Base-by-base conservation (phyloP, 37 sponge, comb jelly and placozoan species). In the Tethya wilhelma region DNA sequence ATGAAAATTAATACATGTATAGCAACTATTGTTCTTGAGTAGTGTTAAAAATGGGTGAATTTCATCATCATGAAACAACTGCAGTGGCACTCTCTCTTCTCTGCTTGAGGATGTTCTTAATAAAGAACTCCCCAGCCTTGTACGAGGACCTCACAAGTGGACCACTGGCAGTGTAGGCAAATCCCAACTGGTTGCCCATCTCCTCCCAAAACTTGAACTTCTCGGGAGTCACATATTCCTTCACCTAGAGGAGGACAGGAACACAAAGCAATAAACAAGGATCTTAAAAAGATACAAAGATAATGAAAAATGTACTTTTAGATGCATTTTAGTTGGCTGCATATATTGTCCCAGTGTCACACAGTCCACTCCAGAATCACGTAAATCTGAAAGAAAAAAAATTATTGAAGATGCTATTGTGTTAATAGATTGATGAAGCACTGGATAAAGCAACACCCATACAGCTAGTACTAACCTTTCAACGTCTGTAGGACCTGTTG, bases 321-420 rank as follows among this genome's bases (percentile, higher is more conserved):
- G 68, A 42, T 98, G 99, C 62, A 79, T 68, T 34, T 91, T 98
- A 43, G 99, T 96, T 45, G 99, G 99, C 49, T 96, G 99, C 93
- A 98, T 98, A 81, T 98, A 98, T 81, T 98, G 99, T 1, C 99
- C 99, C 23, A 98, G 76, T 0, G 99, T 98, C 30, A 96, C 84
- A 86, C 97, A 96, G 69, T 98, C 99, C 57, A 98, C 99, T 55
- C 87, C 97, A 44, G 90, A 75, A 23, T 37, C 66, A 25, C 94
- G 69, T 22, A 98, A 73, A 89, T 98, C 99, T 90, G 39, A 44
- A 40, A 20, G 28, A 55, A 32, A 36, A 11, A 70, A 33, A 65
- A 25, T 59, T 29, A 84, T 26, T 70, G 69, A 28, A n/a, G 12
- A 32, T n/a, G n/a, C n/a, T 20, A 23, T 42, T 7, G 4, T 4